A percentile compares a stretch with the other conserved stretches of the same genome.
phyloP scores from a whole-genome alignment of 2,888 invertebrate genomes.

The Lissocephala sabroskyi region DNA sequence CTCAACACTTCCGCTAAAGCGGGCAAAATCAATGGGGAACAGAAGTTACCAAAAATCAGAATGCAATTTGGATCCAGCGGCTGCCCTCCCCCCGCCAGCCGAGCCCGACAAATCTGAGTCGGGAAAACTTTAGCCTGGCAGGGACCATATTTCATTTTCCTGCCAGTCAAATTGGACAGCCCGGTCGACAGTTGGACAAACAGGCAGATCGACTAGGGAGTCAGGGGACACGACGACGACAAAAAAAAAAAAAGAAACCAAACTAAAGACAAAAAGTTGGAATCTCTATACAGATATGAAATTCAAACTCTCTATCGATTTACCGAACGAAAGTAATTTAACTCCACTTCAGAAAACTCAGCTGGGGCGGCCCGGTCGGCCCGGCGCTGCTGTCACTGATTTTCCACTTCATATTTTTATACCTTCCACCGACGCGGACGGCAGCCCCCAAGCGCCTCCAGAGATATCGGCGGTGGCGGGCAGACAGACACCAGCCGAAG shows the following conservation, averaged over 20 bases:
- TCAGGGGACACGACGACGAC: slow-evolving; percentile 36
- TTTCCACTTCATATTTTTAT: slow-evolving; percentile 60
- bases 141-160: slow-evolving; percentile 57
- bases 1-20: neutral
- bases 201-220: slow-evolving; percentile 28
- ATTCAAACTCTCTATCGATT: slow-evolving; percentile 8
- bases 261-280: neutral
- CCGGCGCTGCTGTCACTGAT: slow-evolving; percentile 51
- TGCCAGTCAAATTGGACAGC: slow-evolving; percentile 63
- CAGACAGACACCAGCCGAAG: neutral
- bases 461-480: slow-evolving; percentile 18
- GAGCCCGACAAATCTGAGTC: slow-evolving; percentile 16
- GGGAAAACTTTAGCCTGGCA: slow-evolving; percentile 21
- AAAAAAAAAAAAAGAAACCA: slow-evolving; percentile 22
- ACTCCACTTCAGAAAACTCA: slow-evolving; percentile 60
- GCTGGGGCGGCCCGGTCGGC: slow-evolving; percentile 32
- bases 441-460: slow-evolving; percentile 37
- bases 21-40: slow-evolving; percentile 45
- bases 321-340: slow-evolving; percentile 53
- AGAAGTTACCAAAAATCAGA: slow-evolving; percentile 53
- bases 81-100: neutral
- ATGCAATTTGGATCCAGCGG: slow-evolving; percentile 41
- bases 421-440: slow-evolving; percentile 9
- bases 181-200: slow-evolving; percentile 55
- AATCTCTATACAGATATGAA: neutral